A percentile compares a stretch with the other conserved stretches of the same genome.
phyloP scores from a whole-genome alignment of 92 coral and sea anemone species.

The Anthopleura xanthogrammica region DNA sequence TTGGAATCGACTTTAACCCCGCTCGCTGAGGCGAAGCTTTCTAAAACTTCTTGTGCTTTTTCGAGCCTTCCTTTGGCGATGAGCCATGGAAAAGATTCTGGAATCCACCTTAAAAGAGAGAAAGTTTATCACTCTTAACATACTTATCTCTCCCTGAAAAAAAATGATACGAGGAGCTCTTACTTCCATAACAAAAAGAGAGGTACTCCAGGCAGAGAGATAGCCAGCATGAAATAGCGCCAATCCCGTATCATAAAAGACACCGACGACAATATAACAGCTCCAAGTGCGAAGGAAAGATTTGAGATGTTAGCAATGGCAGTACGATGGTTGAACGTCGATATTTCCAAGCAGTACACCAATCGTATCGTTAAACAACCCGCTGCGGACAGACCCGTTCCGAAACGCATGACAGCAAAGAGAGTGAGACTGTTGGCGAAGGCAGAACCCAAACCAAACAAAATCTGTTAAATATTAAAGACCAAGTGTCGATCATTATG shows the following conservation, averaged over 20 bases:
- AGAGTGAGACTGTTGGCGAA: conserved; percentile 35
- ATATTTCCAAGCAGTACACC: conserved; percentile 42
- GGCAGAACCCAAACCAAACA: conserved; percentile 40
- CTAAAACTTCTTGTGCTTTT: conserved; percentile 27
- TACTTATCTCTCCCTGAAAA: too few species aligned
- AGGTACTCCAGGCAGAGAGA: conserved; percentile 24
- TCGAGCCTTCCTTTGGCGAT: conserved; percentile 37
- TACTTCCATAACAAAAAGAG: conserved; percentile 39
- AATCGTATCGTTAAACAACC: conserved; percentile 32
- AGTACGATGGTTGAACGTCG: conserved; percentile 30
- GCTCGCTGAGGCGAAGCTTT: conserved; percentile 23
- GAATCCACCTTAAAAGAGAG: conserved; percentile 16
- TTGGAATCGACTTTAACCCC: conserved; percentile 23
- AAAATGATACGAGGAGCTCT: conserved; percentile 7
- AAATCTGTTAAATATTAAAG: conserved; percentile 7
- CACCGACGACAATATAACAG: conserved; percentile 13
- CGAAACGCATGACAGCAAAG: conserved; percentile 46
- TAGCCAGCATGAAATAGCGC: conserved; percentile 33
- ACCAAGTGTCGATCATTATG: not conserved
- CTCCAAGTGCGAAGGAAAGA: conserved; percentile 13
- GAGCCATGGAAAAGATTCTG: conserved; percentile 36
- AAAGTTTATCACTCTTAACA: not conserved
- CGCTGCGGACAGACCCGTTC: conserved; percentile 27
- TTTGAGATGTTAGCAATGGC: conserved; percentile 21
- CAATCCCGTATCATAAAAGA: conserved; percentile 42